These are phyloP conservation scores for Zoanthus solanderi DNA, from an alignment of 92 coral and sea anemone species.

Conservation along the genomic window DNA sequence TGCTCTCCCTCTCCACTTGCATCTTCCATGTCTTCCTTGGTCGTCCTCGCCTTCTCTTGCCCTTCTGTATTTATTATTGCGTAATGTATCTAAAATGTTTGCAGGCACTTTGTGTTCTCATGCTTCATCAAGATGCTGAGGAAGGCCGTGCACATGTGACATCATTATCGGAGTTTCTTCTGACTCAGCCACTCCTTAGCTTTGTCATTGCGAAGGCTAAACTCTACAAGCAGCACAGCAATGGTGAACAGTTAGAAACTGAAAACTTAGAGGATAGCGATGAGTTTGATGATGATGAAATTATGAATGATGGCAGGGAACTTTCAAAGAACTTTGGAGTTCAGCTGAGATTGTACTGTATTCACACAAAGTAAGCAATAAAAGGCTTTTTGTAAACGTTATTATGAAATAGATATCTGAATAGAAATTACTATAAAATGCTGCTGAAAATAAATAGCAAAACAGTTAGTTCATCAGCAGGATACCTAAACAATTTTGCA, in stretches of 20 bases:
- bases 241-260: constrained; percentile 63
- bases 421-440: no score
- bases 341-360: constrained; percentile 81
- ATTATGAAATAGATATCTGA: neutral
- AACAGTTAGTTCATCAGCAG: no score
- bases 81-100: neutral
- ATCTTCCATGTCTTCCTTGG: no score
- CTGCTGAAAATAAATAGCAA: no score
- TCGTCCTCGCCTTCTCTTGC: neutral
- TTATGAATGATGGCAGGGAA: constrained; percentile 58
- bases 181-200: constrained; percentile 95
- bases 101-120: constrained; percentile 84
- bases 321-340: constrained; percentile 75
- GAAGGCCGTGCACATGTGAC: constrained; percentile 96
- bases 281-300: constrained; percentile 69
- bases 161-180: constrained; percentile 90
- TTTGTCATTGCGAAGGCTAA: constrained; percentile 90
- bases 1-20: no score
- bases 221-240: constrained; percentile 74
- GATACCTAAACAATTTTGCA: no score
- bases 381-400: neutral
- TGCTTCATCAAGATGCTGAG: constrained; percentile 87
- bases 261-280: constrained; percentile 78
- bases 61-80: neutral
- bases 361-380: constrained; percentile 85